phyloP scores from a whole-genome alignment of 2,888 invertebrate species.

The Drepanosiphum platanoidis region DNA sequence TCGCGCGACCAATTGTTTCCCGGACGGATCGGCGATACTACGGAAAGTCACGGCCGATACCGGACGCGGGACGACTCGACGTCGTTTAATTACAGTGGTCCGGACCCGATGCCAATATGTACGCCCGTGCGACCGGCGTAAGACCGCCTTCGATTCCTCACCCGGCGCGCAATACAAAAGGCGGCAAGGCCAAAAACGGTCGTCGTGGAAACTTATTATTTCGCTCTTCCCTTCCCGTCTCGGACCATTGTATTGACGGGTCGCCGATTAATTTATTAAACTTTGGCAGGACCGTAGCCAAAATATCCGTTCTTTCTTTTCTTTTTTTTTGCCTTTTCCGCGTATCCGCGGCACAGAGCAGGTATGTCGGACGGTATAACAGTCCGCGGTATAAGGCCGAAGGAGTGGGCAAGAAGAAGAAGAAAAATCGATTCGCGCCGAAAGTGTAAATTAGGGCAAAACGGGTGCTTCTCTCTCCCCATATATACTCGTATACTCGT shows the following conservation, averaged over 20 bases:
- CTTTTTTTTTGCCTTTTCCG: no score
- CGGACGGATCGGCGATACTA: neutral
- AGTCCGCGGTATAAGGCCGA: no score
- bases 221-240: slow-evolving; percentile 3
- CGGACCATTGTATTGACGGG: neutral
- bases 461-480: slow-evolving; percentile 32
- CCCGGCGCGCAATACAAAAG: neutral
- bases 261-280: slow-evolving; percentile 58
- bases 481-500: no score
- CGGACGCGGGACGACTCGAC: neutral
- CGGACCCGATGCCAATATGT: slow-evolving; percentile 20
- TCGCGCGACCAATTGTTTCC: no score
- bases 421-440: slow-evolving; percentile 38
- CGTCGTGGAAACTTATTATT: slow-evolving; percentile 38
- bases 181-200: slow-evolving; percentile 19
- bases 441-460: slow-evolving; percentile 56
- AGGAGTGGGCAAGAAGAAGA: neutral
- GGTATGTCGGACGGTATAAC: neutral
- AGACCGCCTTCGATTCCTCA: neutral
- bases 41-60: neutral
- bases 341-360: neutral
- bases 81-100: slow-evolving; percentile 32
- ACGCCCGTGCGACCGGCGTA: neutral
- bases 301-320: slow-evolving; percentile 28
- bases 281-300: slow-evolving; percentile 51